Percentiles rank a stretch among this genome's conserved stretches.
Evolutionary conservation across 2,888 invertebrate genomes (phyloP).

Genomic region (Temnothorax ravouxi): DNA sequence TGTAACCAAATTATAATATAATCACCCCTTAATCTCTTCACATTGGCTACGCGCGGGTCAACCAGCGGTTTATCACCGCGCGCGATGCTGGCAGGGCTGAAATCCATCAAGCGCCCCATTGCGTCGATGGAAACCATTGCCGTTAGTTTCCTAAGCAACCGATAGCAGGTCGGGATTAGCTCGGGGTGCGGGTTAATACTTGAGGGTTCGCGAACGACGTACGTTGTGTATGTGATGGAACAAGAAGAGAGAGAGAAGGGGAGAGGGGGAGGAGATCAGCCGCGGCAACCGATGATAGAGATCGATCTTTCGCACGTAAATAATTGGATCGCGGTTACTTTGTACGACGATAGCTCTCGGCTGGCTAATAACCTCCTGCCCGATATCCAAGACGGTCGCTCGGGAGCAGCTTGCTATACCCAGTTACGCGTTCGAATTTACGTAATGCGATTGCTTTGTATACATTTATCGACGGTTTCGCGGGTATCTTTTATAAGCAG

Average conservation of each 20-base stretch:
- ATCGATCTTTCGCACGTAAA: constrained; percentile 66
- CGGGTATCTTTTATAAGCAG: neutral
- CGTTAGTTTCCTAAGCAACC: constrained; percentile 80
- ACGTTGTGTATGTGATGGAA: constrained; percentile 63
- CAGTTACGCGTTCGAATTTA: constrained; percentile 17
- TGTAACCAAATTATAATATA: constrained; percentile 59
- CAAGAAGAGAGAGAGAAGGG: constrained; percentile 43
- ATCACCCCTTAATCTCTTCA: constrained; percentile 78
- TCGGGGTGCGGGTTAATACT: constrained; percentile 75
- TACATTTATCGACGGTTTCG: constrained; percentile 9
- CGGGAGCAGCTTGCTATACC: constrained; percentile 38
- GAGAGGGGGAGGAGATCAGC: constrained; percentile 36
- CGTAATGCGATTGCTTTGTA: constrained; percentile 16
- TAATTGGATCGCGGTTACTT: constrained; percentile 73
- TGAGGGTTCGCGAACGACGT: constrained; percentile 73
- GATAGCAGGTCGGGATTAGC: constrained; percentile 74
- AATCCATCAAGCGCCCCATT: constrained; percentile 53
- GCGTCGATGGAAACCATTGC: constrained; percentile 76
- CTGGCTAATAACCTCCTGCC: constrained; percentile 72
- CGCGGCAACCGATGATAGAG: constrained; percentile 61
- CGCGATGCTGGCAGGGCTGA: constrained; percentile 36
- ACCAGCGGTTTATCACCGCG: constrained; percentile 58
- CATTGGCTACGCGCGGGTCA: constrained; percentile 58
- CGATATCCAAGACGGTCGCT: constrained; percentile 62
- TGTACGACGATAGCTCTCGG: constrained; percentile 53